Base-by-base conservation (phyloP, 2,888 invertebrate genomes). In the Erebia ligea region DNA sequence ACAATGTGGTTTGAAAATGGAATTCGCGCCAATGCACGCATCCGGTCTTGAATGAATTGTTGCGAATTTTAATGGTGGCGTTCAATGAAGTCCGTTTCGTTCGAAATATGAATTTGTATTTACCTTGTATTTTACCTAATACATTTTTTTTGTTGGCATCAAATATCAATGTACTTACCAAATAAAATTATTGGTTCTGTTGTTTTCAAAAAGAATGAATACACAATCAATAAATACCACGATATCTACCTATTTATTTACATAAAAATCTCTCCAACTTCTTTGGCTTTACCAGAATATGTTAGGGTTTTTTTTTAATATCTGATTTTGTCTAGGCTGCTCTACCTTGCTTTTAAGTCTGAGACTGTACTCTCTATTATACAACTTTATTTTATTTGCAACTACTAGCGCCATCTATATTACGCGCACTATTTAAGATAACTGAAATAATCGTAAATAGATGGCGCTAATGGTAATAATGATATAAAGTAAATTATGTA, bases 21-120 rank as follows among this genome's bases (percentile, higher is more conserved):
- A 79, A 76, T 76, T 74, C 76, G 75, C 76, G 76, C 79, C 76
- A 78, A 75, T 72, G 65, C 57, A 54, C 67, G 73, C 79, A 78
- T 80, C 80, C 81, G 80, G 79, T 75, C 73, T 73, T 78, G 76
- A 80, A 78, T 78, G 80, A 75, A 76, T 76, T 73, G 76, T 67
- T 70, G 75, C 75, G 73, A 76, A 80, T 80, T 80, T 77, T 75
- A 80, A 79, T 78, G 63, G 58, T 69, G 71, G 45, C 72, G 73
- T 70, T 76, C 74, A 75, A 76, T 76, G 74, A 75, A 71, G 59
- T 66, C 57, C 17, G 64, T 52, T 52, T 34, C 58, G 50, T 71
- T 68, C 48, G 61, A 68, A 68, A 54, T 71, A 34, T 54, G 17
- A 68, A 71, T 71, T 62, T 65, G 21, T 69, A 67, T 67, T 59